Conservation (phyloP, 1,140 invertebrate species). For the Harlomillsia oculata region DNA sequence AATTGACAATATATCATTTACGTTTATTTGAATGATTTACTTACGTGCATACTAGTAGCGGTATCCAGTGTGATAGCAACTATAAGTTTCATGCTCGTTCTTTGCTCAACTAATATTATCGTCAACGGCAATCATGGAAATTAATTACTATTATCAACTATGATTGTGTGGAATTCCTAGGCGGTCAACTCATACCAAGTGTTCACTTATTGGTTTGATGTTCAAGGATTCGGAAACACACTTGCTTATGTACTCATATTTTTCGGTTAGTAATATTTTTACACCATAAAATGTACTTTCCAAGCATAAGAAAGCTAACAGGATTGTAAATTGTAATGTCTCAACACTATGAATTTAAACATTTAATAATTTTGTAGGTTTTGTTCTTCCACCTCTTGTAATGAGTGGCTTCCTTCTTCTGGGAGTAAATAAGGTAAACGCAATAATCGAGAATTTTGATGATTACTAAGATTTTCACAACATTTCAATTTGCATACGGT, state of each 20-base stretch:
- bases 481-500: neutral
- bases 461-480: too few relatives aligned
- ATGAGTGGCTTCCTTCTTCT: constrained; percentile 8
- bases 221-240: neutral
- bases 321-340: neutral
- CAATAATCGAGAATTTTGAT: too few relatives aligned
- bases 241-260: constrained; percentile 11
- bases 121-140: too few relatives aligned
- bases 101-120: too few relatives aligned
- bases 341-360: neutral
- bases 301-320: neutral
- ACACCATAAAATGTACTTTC: neutral
- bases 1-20: too few relatives aligned
- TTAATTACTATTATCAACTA: too few relatives aligned
- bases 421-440: constrained; percentile 19
- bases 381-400: constrained; percentile 15
- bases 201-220: constrained; percentile 12
- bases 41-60: too few relatives aligned
- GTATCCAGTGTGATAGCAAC: too few relatives aligned
- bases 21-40: too few relatives aligned
- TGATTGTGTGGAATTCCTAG: too few relatives aligned
- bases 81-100: too few relatives aligned
- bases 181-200: constrained; percentile 6
- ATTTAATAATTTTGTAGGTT: neutral
- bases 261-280: constrained; percentile 4